Conservation (phyloP, 2,113 vertebrate genomes). For the Maccullochella peelii region DNA sequence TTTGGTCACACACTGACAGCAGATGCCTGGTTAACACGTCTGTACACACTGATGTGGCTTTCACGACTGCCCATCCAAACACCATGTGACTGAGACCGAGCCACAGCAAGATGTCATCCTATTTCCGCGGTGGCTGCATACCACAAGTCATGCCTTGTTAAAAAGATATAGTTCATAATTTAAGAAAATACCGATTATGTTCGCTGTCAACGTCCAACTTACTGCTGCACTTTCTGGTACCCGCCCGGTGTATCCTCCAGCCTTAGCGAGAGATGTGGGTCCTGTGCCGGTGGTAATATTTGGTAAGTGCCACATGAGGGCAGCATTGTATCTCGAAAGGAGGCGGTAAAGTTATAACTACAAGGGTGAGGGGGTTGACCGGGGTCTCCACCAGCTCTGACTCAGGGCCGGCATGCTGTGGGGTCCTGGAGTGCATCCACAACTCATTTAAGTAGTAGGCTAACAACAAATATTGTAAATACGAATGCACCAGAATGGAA, state of each 20-base stretch:
- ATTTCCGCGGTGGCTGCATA: neutral
- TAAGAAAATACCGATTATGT: neutral
- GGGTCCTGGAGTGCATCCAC: neutral
- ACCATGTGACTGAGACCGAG: slow-evolving; percentile 65
- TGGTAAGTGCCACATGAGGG: slow-evolving; percentile 21
- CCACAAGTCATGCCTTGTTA: neutral
- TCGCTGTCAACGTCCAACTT: slow-evolving; percentile 37
- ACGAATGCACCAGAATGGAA: no score
- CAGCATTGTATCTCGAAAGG: slow-evolving; percentile 30
- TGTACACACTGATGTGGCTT: slow-evolving; percentile 45
- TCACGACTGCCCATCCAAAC: slow-evolving; percentile 38
- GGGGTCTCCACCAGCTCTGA: neutral
- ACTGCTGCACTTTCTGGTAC: slow-evolving; percentile 45
- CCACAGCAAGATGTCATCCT: slow-evolving; percentile 24
- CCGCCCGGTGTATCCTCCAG: slow-evolving; percentile 6
- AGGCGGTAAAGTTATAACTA: neutral
- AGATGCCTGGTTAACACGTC: slow-evolving; percentile 43
- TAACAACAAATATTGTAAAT: no score
- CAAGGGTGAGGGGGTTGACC: neutral
- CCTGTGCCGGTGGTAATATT: slow-evolving; percentile 1
- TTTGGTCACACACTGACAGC: slow-evolving; percentile 32
- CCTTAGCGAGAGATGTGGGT: neutral
- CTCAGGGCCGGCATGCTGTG: no score
- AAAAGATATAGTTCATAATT: neutral
- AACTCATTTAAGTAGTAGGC: no score